Conservation (phyloP, 2,113 vertebrate species). For the Dipodomys stephensi region DNA sequence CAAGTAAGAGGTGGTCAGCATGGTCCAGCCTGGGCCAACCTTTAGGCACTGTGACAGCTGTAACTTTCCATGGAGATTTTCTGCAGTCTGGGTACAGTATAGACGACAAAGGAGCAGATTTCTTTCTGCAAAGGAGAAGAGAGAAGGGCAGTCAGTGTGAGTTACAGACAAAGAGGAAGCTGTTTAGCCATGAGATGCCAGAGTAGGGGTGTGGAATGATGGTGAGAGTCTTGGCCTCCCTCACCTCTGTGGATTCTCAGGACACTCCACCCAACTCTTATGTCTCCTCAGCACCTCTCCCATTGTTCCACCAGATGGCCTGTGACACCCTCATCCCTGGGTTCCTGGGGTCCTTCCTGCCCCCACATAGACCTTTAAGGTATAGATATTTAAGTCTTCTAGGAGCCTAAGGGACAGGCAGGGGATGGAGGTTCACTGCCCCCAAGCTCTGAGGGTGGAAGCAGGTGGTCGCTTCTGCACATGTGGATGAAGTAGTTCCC, state of each 20-base stretch:
- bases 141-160: not conserved
- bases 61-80: slow-evolving; percentile 49
- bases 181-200: not conserved
- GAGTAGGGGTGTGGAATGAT: not conserved
- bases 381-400: not conserved
- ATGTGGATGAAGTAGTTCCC: too few species aligned
- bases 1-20: not conserved
- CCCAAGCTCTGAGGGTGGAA: too few species aligned
- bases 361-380: not conserved
- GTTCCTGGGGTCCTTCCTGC: not conserved
- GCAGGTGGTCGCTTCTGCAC: too few species aligned
- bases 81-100: slow-evolving; percentile 80
- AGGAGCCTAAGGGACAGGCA: not conserved
- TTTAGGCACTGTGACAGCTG: slow-evolving; percentile 64
- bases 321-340: not conserved
- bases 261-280: not conserved
- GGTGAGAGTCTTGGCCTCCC: not conserved
- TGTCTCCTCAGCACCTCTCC: too few species aligned
- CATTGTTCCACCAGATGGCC: not conserved
- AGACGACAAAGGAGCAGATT: slow-evolving; percentile 79
- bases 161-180: not conserved
- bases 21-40: not conserved
- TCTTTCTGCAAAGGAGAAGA: slow-evolving; percentile 69
- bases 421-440: not conserved
- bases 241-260: too few species aligned